These are phyloP conservation scores for Falco peregrinus DNA, from an alignment of 2,797 vertebrate species.

Conservation along the genomic window DNA sequence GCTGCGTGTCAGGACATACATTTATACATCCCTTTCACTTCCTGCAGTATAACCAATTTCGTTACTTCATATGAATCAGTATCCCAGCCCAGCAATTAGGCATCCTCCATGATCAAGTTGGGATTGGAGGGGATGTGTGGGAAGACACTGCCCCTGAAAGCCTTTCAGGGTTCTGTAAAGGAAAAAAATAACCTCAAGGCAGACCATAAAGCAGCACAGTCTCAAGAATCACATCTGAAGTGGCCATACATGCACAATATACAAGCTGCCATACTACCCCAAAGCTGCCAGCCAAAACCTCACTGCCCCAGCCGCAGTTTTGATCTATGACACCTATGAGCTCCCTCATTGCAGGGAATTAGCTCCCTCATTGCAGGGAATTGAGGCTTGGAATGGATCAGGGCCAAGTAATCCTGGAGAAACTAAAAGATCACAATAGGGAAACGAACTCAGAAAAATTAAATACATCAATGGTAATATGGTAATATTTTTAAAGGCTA, in stretches of 20 bases:
- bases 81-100: neutral
- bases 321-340: neutral
- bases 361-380: neutral
- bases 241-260: fast-evolving
- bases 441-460: neutral
- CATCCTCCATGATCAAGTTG: neutral
- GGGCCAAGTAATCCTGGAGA: neutral
- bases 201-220: neutral
- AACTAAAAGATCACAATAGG: neutral
- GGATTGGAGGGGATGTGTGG: neutral
- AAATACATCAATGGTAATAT: neutral
- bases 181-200: neutral
- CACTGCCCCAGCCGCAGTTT: neutral
- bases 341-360: neutral
- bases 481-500: neutral
- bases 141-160: neutral
- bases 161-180: neutral
- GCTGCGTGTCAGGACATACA: neutral
- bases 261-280: neutral
- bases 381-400: neutral
- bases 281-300: neutral
- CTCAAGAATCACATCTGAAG: neutral
- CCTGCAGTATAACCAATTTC: neutral
- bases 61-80: neutral
- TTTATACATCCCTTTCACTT: neutral